Base-by-base conservation (phyloP, 1,140 invertebrate species). In the Neodiprion pinetum region DNA sequence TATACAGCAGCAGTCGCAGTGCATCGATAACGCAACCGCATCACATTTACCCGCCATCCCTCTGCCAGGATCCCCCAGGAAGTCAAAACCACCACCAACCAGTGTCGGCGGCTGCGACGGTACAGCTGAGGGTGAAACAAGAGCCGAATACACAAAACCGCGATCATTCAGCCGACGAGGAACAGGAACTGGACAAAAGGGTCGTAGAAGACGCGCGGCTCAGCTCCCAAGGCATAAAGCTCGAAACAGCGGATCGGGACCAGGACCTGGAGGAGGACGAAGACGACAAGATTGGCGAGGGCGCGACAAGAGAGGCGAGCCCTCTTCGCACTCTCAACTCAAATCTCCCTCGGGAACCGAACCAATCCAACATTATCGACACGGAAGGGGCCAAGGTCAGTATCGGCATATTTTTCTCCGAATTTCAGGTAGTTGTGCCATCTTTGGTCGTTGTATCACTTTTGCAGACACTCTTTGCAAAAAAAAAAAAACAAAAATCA, bases 21-120 rank as follows among this genome's bases (percentile, higher is more conserved):
- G 91, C 92, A 94, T 88, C 94, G 94, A 89, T 95, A 93, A 92
- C 93, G 93, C 89, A 92, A 90, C 86, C 90, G 92, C 87, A 88
- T 88, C 82, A 90, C 86, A 79, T 80, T 75, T 88, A 83, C 87
- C 88, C 80, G 89, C 74, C 69, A 71, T 70, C 73, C 50, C 77
- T 74, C 74, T 76, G 75, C 50, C 65, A 73, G 75, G 70, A 70
- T 68, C 83, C 77, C 80, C 80, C 72, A 73, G 82, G 84, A 78
- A 72, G 73, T 48, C 73, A 79, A 65, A 72, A 79, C 50, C 50
- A 53, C 72, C 73, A 75, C 73, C 74, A 81, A 79, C 79, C 81
- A 79, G 65, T 77, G 76, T 77, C 80, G 76, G 74, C 81, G 75
- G 21, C 83, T 53, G 50, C 50, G 78, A 82, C 75, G 78, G 76